These are phyloP conservation scores for Andrena chrysosceles DNA, from an alignment of 2,888 invertebrate species.

Conservation along the genomic window DNA sequence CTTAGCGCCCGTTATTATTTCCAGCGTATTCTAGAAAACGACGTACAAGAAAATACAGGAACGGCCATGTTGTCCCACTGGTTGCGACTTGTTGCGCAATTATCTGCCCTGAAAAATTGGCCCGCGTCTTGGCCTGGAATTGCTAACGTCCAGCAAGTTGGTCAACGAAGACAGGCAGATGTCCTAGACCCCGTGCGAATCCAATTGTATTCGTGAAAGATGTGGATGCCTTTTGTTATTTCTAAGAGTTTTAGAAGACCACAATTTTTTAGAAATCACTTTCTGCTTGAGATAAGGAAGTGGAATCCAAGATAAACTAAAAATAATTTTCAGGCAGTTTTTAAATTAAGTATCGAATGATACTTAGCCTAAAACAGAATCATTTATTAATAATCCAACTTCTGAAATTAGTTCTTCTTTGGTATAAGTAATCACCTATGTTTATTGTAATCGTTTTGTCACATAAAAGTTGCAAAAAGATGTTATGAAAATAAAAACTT, in stretches of 20 bases:
- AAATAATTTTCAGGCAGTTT: too few species aligned
- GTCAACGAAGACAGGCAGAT: constrained; percentile 26
- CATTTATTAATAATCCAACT: too few species aligned
- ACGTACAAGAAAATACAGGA: constrained; percentile 60
- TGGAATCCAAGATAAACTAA: too few species aligned
- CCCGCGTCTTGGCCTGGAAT: constrained; percentile 40
- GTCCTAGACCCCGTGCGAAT: constrained; percentile 16
- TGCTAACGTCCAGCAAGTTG: constrained; percentile 45
- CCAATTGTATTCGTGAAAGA: constrained; percentile 4
- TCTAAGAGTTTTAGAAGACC: constrained; percentile 1
- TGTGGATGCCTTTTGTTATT: constrained; percentile 9
- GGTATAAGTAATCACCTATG: too few species aligned
- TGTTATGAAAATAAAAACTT: too few species aligned
- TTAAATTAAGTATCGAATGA: too few species aligned
- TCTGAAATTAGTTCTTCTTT: too few species aligned
- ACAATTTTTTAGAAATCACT: neutral
- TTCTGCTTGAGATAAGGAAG: neutral
- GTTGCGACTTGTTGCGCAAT: constrained; percentile 32
- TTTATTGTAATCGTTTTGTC: too few species aligned
- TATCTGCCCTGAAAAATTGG: constrained; percentile 56
- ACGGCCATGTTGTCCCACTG: constrained; percentile 36
- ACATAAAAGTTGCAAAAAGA: too few species aligned
- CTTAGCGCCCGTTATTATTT: constrained; percentile 66
- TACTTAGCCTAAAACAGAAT: too few species aligned
- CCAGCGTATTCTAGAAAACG: constrained; percentile 56